Evolutionary conservation across 2,888 invertebrate species (phyloP), one percentile per base, ranked within the genome.

Genomic region (Diploptera punctata): DNA sequence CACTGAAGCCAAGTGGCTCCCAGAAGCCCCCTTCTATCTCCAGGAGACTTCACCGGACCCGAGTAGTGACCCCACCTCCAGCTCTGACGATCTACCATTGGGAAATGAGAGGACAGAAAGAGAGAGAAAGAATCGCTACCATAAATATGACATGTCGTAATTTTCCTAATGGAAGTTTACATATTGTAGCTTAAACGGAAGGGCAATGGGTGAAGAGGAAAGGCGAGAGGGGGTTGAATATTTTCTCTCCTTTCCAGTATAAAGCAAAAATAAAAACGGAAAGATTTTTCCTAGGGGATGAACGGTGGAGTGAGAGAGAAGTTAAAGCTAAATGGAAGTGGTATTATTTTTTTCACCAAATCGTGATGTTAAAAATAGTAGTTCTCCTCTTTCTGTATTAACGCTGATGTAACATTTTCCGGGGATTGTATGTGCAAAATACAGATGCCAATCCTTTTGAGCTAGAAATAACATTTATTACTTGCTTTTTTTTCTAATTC

Each of bases 151-250:
- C 70, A 73, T 70, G 67, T 67, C 60, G 70, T 73, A 70, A 73
- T 73, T 70, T 73, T 73, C 70, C 73, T 73, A 73, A 73, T 73
- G 73, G 73, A 73, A 70, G 49, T 70, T 70, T 70, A 70, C 62
- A 70, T 70, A 70, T 70, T 70, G 57, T 13, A 49, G 21, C 29
- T 57, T 44, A 65, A 65, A 65, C 44, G 43, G 65, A 65, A 65
- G 65, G 44, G 44, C 26, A 31, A 65, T 26, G 44, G 33, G 9
- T 33, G 61, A 61, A 38, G 57, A 29, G 29, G 57, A 57, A 57
- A 52, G 31, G 57, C 26, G 29, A 31, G 26, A 33, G 21, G 44
- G 29, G 47, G n/a, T 44, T 24, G 47, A 3, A 18, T 21, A 10
- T 26, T 65, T 24, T 47, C 26, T 65, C 21, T 65, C 65, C 47